Base-by-base conservation (phyloP, 2,888 invertebrate genomes). In the Luffia ferchaultella region DNA sequence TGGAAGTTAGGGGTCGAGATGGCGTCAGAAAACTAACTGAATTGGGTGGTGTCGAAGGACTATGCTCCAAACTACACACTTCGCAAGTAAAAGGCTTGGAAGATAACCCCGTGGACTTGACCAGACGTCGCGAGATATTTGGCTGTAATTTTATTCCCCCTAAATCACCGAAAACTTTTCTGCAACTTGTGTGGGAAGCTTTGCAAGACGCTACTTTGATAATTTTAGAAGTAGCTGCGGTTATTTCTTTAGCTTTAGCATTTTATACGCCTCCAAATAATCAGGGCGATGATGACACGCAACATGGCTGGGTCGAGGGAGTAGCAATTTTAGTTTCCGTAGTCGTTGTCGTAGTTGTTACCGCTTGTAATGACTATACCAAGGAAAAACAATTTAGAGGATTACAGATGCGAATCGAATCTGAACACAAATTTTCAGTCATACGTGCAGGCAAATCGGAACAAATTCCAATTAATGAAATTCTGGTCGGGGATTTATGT, bases 331-430 rank as follows among this genome's bases (percentile, higher is more conserved):
- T 89, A 53, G 73, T 87, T 45, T 88, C 89, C 50, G 89, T 90
- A 20, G 70, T 86, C 50, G 87, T 88, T 53, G 87, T 89, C 50
- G 88, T 90, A 47, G 62, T 89, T 57, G 88, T 89, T 50, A 89
- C 89, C 54, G 89, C 89, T 52, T 85, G 87, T 63, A 90, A 90
- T 70, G 89, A 90, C 65, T 90, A 87, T 75, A 82, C 86, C 55
- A 89, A 90, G 67, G 89, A 89, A 63, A 82, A 85, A 60, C 89
- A 90, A 65, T 90, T 90, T 66, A 71, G 88, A 55, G 88, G 87
- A 50, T 74, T 88, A 42, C 87, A 88, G 62, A 85, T 72, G 56
- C 84, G 86, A 62, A 88, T 90, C 56, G 88, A 89, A 64, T 80
- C 83, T 55, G 89, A 89, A 62, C 88, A 88, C 63, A 86, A 86